phyloP scores from a whole-genome alignment of 1,140 invertebrate genomes.

The Zelostemma sp. region DNA sequence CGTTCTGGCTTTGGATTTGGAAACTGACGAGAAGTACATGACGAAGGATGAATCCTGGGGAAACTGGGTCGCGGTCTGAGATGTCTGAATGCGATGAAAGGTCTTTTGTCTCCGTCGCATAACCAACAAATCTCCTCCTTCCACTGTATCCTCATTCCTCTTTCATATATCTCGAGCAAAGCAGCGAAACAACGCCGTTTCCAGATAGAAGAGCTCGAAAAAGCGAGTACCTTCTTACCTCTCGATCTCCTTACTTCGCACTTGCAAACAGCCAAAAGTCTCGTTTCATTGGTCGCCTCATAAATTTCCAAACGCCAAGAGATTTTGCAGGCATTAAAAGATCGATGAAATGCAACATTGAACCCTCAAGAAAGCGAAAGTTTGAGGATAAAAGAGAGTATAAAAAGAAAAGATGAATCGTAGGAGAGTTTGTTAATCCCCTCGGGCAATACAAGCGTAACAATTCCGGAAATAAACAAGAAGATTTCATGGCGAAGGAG shows the following conservation, averaged over 20 bases:
- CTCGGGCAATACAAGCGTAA: no score
- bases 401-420: no score
- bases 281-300: no score
- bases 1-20: slow-evolving; percentile 18
- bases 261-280: no score
- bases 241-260: slow-evolving; percentile 5
- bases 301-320: no score
- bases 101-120: slow-evolving; percentile 37
- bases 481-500: slow-evolving; percentile 6
- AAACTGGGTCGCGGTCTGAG: slow-evolving; percentile 21
- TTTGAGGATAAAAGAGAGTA: no score
- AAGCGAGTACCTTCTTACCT: slow-evolving; percentile 5
- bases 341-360: no score
- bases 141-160: slow-evolving; percentile 2
- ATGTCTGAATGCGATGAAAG: slow-evolving; percentile 35
- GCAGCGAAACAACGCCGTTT: slow-evolving; percentile 25
- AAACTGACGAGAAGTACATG: slow-evolving; percentile 20
- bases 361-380: no score
- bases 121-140: slow-evolving; percentile 35
- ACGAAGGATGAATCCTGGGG: slow-evolving; percentile 15
- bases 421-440: no score
- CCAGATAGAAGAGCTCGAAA: background rate
- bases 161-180: slow-evolving; percentile 33
- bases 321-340: no score
- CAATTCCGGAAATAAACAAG: slow-evolving; percentile 10